phyloP scores from a whole-genome alignment of 2,113 vertebrate genomes.

The Alethe diademata region DNA sequence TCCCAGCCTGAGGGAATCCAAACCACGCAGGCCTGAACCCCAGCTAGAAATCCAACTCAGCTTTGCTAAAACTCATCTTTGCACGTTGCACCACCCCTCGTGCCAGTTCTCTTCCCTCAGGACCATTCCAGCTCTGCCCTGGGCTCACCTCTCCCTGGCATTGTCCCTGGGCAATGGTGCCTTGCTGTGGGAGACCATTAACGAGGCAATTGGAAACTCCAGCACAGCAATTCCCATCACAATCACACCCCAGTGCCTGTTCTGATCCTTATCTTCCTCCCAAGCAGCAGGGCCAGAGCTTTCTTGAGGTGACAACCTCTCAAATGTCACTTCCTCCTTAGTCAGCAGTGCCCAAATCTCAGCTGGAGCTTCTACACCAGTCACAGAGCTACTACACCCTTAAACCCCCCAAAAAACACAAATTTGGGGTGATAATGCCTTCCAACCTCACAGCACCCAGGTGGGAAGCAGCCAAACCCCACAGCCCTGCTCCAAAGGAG shows the following conservation, averaged over 20 bases:
- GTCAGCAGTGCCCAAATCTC: not conserved
- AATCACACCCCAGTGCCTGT: rapidly evolving
- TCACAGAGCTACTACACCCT: not conserved
- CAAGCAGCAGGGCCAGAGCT: not conserved
- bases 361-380: not conserved
- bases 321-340: not conserved
- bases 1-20: not conserved
- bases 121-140: not conserved
- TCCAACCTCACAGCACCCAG: not conserved
- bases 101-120: not conserved
- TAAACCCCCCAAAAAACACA: not conserved
- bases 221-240: not conserved
- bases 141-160: not conserved
- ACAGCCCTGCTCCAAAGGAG: not conserved
- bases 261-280: not conserved
- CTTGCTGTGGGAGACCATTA: not conserved
- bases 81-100: not conserved
- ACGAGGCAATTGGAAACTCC: not conserved
- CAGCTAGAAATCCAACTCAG: not conserved
- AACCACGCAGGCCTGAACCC: no score
- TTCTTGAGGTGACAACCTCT: not conserved
- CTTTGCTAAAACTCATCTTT: not conserved
- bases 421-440: rapidly evolving
- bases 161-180: not conserved
- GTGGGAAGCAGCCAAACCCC: not conserved